A percentile compares a stretch with the other conserved stretches of the same genome.
Conservation (phyloP, 2,888 invertebrate genomes). For the Meandrusa payeni region DNA sequence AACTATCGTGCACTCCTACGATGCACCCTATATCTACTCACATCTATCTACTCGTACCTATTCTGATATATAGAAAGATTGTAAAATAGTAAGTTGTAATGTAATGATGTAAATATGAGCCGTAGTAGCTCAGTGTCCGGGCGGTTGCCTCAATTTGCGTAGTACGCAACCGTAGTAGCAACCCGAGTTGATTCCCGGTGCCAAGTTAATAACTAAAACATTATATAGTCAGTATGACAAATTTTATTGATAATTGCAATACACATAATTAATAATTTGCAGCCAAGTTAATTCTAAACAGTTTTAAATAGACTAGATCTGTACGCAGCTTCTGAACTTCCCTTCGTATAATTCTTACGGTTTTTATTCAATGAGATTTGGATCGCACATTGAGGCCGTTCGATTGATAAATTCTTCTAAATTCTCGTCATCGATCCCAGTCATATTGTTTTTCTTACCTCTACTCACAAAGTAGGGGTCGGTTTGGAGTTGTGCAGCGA, state of each 20-base stretch:
- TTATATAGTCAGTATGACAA: conserved; percentile 7
- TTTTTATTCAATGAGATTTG: conserved; percentile 20
- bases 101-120: too few species aligned
- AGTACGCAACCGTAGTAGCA: too few species aligned
- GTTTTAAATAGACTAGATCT: conserved; percentile 11
- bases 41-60: too few species aligned
- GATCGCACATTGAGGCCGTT: conserved; percentile 55
- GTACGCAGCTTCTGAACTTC: conserved; percentile 20
- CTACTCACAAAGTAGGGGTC: conserved; percentile 72
- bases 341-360: background rate
- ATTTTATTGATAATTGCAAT: conserved; percentile 25
- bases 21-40: too few species aligned
- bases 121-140: too few species aligned
- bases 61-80: too few species aligned
- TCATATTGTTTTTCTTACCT: conserved; percentile 56
- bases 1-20: too few species aligned
- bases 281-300: conserved; percentile 18
- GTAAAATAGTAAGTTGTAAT: too few species aligned
- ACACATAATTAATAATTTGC: conserved; percentile 8
- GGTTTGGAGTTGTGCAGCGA: conserved; percentile 64
- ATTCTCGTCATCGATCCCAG: conserved; percentile 34
- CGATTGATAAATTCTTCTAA: conserved; percentile 54
- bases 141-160: too few species aligned
- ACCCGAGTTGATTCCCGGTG: too few species aligned
- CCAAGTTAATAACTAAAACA: too few species aligned